Base-by-base conservation (phyloP, 2,888 invertebrate species). In the Eupeodes latifasciatus region DNA sequence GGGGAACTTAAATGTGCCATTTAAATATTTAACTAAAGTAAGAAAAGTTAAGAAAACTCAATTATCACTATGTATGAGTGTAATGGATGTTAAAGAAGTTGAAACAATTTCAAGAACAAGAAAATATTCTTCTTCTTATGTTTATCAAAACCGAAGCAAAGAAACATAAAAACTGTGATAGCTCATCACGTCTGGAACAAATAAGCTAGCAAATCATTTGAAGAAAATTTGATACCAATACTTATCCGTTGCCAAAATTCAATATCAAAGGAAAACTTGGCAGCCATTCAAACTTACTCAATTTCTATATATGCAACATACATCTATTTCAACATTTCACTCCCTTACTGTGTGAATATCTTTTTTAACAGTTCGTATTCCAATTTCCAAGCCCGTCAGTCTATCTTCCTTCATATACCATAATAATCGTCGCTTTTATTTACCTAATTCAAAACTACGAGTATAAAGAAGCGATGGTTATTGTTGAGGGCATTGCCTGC, bases 221-320 rank as follows among this genome's bases (percentile, higher is more conserved):
- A 2, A 79, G 78, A 79, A 64, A 40, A 78, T 78, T 75, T 44
- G 44, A 40, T 57, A 36, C 49, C 69, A 72, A 69, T 77, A 78
- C 67, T 74, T 77, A 61, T 12, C 16, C 84, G 84, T 77, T 84
- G 87, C 84, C 84, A 83, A 87, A 87, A 83, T 84, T 87, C 79
- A 84, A 80, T 80, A 87, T 84, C 80, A 80, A 84, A 84, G 76
- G 67, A 80, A 87, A 87, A 87, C 83, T 87, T 87, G 86, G 86
- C 86, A 87, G 47, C 79, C 76, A 87, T 80, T 87, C 87, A 87
- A 80, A 72, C 76, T 66, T 72, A 5, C 61, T 10, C 47, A 71
- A 59, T 57, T 64, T 51, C 61, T 62, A 7, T 5, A 9, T 47
- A 36, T 36, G 7, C 36, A n/a, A n/a, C n/a, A 7, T 47, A 9